phyloP scores from a whole-genome alignment of 2,113 vertebrate genomes.

The Gymnarchus niloticus region DNA sequence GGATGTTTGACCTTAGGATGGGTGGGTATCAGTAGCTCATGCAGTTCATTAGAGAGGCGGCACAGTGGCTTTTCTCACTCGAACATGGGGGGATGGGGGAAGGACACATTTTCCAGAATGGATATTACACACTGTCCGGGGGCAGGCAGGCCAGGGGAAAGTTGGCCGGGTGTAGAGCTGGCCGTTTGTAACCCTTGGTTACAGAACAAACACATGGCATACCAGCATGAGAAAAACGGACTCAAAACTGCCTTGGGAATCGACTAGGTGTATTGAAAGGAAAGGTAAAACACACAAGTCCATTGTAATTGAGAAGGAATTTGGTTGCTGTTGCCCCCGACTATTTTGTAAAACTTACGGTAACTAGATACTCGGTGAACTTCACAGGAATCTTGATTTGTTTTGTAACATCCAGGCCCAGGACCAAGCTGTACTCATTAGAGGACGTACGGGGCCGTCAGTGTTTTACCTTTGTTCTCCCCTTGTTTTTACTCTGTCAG shows the following conservation, averaged over 20 bases:
- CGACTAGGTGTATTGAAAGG: not conserved
- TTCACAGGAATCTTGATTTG: not conserved
- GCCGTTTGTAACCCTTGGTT: slow-evolving; percentile 48
- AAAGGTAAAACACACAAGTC: not conserved
- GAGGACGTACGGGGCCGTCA: too few species aligned
- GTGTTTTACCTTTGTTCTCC: too few species aligned
- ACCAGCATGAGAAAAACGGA: slow-evolving; percentile 21
- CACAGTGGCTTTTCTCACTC: not conserved
- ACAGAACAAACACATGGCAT: slow-evolving; percentile 43
- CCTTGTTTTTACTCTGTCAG: too few species aligned
- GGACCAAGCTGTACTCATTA: too few species aligned
- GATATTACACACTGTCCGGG: slow-evolving; percentile 23
- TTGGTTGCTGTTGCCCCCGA: not conserved
- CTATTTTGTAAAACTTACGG: not conserved
- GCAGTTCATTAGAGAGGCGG: slow-evolving; percentile 15
- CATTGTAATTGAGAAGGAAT: not conserved
- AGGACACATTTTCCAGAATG: slow-evolving; percentile 1
- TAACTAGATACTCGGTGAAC: not conserved
- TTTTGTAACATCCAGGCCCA: not conserved
- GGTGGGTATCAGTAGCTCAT: not conserved
- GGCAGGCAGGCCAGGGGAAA: slow-evolving; percentile 34
- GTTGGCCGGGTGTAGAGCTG: slow-evolving; percentile 36
- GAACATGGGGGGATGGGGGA: not conserved
- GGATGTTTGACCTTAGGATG: slow-evolving; percentile 24
- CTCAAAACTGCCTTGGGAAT: slow-evolving; percentile 10